Conservation (phyloP, 1,140 invertebrate genomes). For the Pogonomyrmex californicus region DNA sequence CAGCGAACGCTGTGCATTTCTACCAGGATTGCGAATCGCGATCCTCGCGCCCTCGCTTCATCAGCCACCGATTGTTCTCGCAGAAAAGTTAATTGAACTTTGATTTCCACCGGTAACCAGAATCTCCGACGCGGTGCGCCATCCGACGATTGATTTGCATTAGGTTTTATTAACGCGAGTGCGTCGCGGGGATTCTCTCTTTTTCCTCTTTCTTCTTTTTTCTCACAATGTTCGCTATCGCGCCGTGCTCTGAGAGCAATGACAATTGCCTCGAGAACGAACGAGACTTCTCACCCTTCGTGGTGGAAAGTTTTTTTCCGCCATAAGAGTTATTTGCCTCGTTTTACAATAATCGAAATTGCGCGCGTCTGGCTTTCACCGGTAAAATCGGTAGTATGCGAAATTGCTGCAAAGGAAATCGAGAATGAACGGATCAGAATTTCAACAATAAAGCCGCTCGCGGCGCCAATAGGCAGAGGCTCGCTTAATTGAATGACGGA, state of each 20-base stretch:
- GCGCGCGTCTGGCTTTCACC: not conserved
- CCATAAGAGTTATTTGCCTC: slow-evolving; percentile 14
- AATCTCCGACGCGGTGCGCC: slow-evolving; percentile 66
- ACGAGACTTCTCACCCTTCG: not conserved
- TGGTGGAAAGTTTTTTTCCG: not conserved
- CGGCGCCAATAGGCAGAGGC: slow-evolving; percentile 49
- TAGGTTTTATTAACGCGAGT: slow-evolving; percentile 71
- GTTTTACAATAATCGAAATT: slow-evolving; percentile 6
- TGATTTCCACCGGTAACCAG: slow-evolving; percentile 79
- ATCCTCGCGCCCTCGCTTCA: slow-evolving; percentile 74
- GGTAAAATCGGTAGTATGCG: slow-evolving; percentile 34
- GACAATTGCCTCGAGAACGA: slow-evolving; percentile 3
- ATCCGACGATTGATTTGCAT: slow-evolving; percentile 77
- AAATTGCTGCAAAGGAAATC: slow-evolving; percentile 57
- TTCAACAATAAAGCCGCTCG: slow-evolving; percentile 59
- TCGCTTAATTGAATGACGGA: slow-evolving; percentile 65
- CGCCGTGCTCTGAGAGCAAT: not conserved
- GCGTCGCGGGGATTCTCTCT: slow-evolving; percentile 19
- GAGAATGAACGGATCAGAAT: slow-evolving; percentile 61
- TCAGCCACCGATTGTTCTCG: slow-evolving; percentile 79
- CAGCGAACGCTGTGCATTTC: slow-evolving; percentile 48
- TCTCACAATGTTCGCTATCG: not conserved
- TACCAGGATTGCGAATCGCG: slow-evolving; percentile 75
- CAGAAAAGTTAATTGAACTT: slow-evolving; percentile 82
- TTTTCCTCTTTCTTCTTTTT: not conserved